A percentile compares a stretch with the other conserved stretches of the same genome.
These are phyloP conservation scores for Brachyrhaphis roseni DNA, from an alignment of 2,797 vertebrate species.

Conservation along the genomic window DNA sequence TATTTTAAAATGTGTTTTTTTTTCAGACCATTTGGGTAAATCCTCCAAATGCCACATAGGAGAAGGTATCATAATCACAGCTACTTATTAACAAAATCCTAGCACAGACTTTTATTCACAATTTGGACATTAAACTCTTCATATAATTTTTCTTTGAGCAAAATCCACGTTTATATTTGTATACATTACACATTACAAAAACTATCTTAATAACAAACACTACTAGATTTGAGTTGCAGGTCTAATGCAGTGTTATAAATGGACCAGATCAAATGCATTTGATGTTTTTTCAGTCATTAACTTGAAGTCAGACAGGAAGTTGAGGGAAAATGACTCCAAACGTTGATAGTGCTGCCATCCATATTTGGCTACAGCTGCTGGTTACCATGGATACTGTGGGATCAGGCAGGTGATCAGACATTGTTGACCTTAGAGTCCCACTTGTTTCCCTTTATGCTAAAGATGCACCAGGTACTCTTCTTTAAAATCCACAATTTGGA, in stretches of 20 bases:
- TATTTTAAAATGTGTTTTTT: background rate
- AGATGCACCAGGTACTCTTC: background rate
- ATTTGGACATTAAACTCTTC: no score
- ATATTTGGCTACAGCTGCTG: background rate
- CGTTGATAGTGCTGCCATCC: no score
- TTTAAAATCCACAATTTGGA: background rate
- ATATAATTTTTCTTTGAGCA: no score
- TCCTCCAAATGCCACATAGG: no score
- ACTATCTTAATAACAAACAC: no score
- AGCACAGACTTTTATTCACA: no score
- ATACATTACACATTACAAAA: background rate
- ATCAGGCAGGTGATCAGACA: background rate
- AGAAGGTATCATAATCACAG: no score
- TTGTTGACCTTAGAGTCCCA: background rate
- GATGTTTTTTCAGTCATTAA: background rate
- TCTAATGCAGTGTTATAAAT: background rate
- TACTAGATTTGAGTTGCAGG: background rate
- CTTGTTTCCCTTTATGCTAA: background rate
- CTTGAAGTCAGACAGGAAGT: background rate
- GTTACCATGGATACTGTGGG: background rate
- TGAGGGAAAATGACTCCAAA: background rate
- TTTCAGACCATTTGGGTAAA: no score
- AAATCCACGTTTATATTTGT: background rate
- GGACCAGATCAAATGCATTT: background rate
- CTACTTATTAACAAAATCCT: no score